Percentiles rank a stretch among this genome's conserved stretches.
These are phyloP conservation scores for Drepana arcuata DNA, from an alignment of 1,140 invertebrate genomes.

Conservation along the genomic window DNA sequence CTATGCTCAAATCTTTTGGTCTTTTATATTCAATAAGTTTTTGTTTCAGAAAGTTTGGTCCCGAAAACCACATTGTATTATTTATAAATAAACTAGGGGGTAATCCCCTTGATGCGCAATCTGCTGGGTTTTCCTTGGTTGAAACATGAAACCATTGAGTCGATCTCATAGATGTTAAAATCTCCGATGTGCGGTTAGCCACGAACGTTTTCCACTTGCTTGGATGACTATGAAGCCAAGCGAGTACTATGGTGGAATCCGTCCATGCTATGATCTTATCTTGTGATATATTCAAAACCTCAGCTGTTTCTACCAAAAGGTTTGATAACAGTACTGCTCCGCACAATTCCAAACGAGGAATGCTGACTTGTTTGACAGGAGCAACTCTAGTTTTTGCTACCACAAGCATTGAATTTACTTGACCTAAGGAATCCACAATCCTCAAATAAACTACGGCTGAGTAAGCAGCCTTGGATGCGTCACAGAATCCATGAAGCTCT, in stretches of 20 bases:
- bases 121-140: no score
- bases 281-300: conserved; percentile 20
- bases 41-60: conserved; percentile 2
- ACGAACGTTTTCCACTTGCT: no score
- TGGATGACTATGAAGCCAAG: no score
- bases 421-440: neutral
- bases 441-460: conserved; percentile 24
- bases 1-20: neutral
- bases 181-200: no score
- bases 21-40: conserved; percentile 1
- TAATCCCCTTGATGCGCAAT: no score
- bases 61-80: no score
- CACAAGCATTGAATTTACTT: conserved; percentile 6
- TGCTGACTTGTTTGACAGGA: conserved; percentile 20
- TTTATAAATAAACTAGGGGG: no score
- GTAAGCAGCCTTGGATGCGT: conserved; percentile 25
- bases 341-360: conserved; percentile 32
- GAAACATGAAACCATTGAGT: no score
- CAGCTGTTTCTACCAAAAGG: conserved; percentile 5
- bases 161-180: no score
- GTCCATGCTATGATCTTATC: conserved; percentile 17
- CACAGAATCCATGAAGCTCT: conserved; percentile 28
- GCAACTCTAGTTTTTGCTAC: conserved; percentile 26
- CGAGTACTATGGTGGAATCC: conserved; percentile 2
- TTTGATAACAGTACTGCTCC: conserved; percentile 22